Evolutionary conservation across 2,113 vertebrate genomes (phyloP), one percentile per base, ranked within the genome.

Genomic region (Panthera tigris): DNA sequence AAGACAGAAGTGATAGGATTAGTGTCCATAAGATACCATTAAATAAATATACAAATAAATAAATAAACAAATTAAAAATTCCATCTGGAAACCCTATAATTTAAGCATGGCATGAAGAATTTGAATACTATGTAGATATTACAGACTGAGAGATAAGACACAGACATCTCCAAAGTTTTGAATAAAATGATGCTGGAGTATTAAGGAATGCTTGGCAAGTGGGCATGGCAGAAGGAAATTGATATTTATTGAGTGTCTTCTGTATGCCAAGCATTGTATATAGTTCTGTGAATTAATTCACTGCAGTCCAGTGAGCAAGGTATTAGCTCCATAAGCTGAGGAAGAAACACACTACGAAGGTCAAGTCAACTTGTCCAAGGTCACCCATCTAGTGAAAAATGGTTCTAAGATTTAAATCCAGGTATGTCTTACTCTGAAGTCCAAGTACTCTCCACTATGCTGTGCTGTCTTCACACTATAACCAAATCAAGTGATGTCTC

Each of bases 31-130:
- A 69, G 12, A 63, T 74, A 12, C 91, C 50, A 76, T 80, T 66
- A 36, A 93, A 74, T 69, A 94, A 88, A 82, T 79, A 91, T 52
- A 39, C 36, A 39, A 39, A 39, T 39, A 39, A 96, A 86, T 96
- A 78, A 82, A 52, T 65, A 76, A 69, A 69, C 69, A 12, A 84
- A 89, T 81, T 83, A 55, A 91, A 74, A 93, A 29, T 92, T 94
- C 74, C 36, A 85, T 29, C 33, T 57, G 65, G 81, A 94, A 93
- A 27, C 55, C 80, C 4, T 45, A 16, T 69, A 48, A 76, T 15
- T 95, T 57, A 81, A 83, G 78, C 48, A 65, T 33, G 76, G 21
- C 41, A 39, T 14, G 19, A 92, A 93, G 29, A 50, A 83, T 68
- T 85, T 93, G 45, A 95, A 84, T 68, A 48, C 39, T 78, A 23